Evolutionary conservation across 1,140 invertebrate genomes (phyloP).

Genomic region (Ditylenchus dipsaci): DNA sequence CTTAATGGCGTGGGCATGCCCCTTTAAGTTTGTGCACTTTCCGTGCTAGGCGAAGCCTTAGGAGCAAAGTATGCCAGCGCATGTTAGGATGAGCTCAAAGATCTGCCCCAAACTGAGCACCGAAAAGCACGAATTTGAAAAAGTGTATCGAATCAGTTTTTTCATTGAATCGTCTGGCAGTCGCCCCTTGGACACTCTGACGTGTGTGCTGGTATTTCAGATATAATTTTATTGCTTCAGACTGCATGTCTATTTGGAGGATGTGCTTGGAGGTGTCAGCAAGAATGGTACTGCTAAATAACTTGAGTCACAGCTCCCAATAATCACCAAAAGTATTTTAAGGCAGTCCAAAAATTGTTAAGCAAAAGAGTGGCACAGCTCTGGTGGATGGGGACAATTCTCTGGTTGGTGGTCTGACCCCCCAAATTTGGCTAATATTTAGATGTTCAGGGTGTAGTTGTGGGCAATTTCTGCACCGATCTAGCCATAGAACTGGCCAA

Average conservation of each 20-base stretch:
- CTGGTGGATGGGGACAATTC: slow-evolving; percentile 55
- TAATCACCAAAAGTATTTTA: not conserved
- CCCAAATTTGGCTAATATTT: too few relatives aligned
- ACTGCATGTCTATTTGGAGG: slow-evolving; percentile 41
- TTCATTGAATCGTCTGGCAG: too few relatives aligned
- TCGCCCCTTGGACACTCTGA: too few relatives aligned
- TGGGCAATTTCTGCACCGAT: slow-evolving; percentile 83
- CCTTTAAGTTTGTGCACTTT: too few relatives aligned
- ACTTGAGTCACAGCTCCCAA: not conserved
- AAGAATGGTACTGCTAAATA: slow-evolving; percentile 22
- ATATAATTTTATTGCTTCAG: not conserved
- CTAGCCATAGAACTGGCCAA: slow-evolving; percentile 69
- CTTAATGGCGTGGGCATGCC: too few relatives aligned
- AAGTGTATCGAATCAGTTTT: too few relatives aligned
- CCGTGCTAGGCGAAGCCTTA: too few relatives aligned
- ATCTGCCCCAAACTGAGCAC: too few relatives aligned
- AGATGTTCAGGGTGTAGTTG: slow-evolving; percentile 66
- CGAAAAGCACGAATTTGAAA: too few relatives aligned
- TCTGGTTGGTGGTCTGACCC: slow-evolving; percentile 34
- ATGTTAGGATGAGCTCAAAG: too few relatives aligned
- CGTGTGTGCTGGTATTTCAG: too few relatives aligned
- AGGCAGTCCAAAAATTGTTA: not conserved
- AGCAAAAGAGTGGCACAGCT: slow-evolving; percentile 50
- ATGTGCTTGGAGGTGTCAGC: slow-evolving; percentile 23
- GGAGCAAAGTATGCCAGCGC: too few relatives aligned